These are phyloP conservation scores for Chloropsis hardwickii DNA, from an alignment of 2,113 vertebrate genomes.

Conservation along the genomic window DNA sequence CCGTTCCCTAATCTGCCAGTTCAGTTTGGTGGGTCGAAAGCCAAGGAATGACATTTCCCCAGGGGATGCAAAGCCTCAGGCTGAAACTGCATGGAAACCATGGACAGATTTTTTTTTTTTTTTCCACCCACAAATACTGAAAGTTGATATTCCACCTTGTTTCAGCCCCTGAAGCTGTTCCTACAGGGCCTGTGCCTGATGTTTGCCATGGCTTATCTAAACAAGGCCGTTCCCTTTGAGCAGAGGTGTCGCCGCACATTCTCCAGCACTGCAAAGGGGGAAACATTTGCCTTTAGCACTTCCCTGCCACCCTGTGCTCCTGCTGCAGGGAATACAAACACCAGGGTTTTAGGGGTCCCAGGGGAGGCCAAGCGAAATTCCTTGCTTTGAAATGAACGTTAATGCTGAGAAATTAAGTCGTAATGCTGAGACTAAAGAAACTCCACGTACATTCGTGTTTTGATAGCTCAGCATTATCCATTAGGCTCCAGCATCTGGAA, in stretches of 20 bases:
- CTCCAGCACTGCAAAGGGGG: slow-evolving; percentile 43
- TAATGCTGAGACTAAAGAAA: neutral
- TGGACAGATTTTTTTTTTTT: neutral
- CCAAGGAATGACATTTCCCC: neutral
- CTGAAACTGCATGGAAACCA: neutral
- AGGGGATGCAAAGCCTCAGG: neutral
- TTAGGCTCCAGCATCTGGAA: neutral
- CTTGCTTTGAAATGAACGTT: slow-evolving; percentile 38
- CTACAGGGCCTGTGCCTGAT: neutral
- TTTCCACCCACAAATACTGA: neutral
- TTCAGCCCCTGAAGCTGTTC: slow-evolving; percentile 11
- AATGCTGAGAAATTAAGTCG: slow-evolving; percentile 18
- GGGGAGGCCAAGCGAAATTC: slow-evolving; percentile 41
- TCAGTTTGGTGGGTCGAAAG: neutral
- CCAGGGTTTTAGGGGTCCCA: slow-evolving; percentile 50
- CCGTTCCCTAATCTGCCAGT: neutral
- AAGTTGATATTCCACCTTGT: slow-evolving; percentile 34
- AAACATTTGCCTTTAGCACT: slow-evolving; percentile 68
- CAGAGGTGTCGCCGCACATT: slow-evolving; percentile 62
- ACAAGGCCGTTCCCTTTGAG: slow-evolving; percentile 32
- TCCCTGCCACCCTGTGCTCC: neutral
- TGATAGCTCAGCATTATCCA: neutral
- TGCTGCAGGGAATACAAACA: slow-evolving; percentile 27
- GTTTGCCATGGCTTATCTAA: slow-evolving; percentile 48
- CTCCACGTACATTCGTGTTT: neutral